Evolutionary conservation across 2,888 invertebrate genomes (phyloP), one percentile per base, ranked within the genome.

Genomic region (Stramonita haemastoma): DNA sequence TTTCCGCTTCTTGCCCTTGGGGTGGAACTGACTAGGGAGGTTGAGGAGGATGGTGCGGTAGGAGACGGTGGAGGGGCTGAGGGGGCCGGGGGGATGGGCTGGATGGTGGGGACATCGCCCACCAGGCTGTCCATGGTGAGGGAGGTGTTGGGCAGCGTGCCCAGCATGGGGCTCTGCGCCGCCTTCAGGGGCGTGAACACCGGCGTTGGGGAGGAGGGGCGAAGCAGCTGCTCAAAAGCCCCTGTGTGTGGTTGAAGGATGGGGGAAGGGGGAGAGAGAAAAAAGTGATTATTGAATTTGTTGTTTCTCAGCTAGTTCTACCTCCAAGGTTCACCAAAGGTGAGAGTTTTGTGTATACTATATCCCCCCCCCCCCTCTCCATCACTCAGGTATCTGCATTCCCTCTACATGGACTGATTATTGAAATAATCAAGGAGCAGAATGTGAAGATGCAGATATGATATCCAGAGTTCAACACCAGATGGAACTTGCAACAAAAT

Each of bases 31-130:
- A 22, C 91, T 91, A 2, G 94, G 94, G 19, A 95, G 92, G 87
- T 92, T 93, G 87, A 93, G 93, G 29, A 95, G 88, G 8, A 95
- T 89, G 22, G 93, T 92, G 90, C 94, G 93, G 90, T 95, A 95
- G 32, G 94, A 93, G 91, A 94, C 92, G 11, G 94, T 93, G 11
- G 95, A 93, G 22, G 95, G 95, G 88, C 94, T 95, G 86, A 93
- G 92, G 0, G 95, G 94, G 87, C 94, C 91, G 93, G 92, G 1
- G 94, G 91, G 85, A 92, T 90, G n/a, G 93, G 90, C 36, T 92
- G 92, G 90, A 91, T 92, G 29, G 91, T 90, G 4, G 94, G 93
- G n/a, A 93, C 92, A 86, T 93, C 93, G 36, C 92, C 93, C 86
- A 92, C 92, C 34, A 91, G 91, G 1, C 92, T 90, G 81, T 92